Evolutionary conservation across 1,140 invertebrate genomes (phyloP), one percentile per base, ranked within the genome.

Genomic region (Aphaenogaster ashmeadi): DNA sequence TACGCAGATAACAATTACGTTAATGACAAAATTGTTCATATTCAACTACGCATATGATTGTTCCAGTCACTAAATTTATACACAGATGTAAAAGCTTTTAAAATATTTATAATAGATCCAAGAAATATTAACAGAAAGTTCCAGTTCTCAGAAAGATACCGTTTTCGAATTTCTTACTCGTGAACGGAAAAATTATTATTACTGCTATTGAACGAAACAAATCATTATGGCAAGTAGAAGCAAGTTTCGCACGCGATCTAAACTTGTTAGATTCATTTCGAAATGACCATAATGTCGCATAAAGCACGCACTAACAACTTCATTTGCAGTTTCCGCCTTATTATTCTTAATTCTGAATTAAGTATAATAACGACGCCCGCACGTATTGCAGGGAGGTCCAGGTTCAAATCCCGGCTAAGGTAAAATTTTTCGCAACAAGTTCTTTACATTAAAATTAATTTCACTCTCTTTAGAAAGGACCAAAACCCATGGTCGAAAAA

Each of bases 11-110:
- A 69, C 36, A 54, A 71, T 71, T 56, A 71, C 11, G 21, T 71
- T 58, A 71, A 71, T 47, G 6, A 56, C 11, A 47, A 33, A 56
- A 81, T 33, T 71, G 21, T 54, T 33, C n/a, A 18, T 58, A 81
- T 71, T 33, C 11, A 71, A 66, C 33, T 33, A 27, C 21, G 15
- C 9, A 0, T 44, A 13, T 27, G 11, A 56, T 69, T 44, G 41
- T 71, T 41, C n/a, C 13, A 64, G 5, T 38, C 11, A 13, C 18
- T 41, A 50, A 52, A 79, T 67, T 80, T 33, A 41, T 1, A 3
- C 2, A 11, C n/a, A n/a, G n/a, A n/a, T 36, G 27, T 62, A 36
- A 18, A 41, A 54, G n/a, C 5, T 67, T 18, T 52, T 52, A 3
- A 52, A 38, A 52, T 66, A 62, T 41, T 41, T 58, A 41, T 21